Evolutionary conservation across 2,888 invertebrate genomes (phyloP), one percentile per base, ranked within the genome.

Genomic region (Alloplasta piceator): DNA sequence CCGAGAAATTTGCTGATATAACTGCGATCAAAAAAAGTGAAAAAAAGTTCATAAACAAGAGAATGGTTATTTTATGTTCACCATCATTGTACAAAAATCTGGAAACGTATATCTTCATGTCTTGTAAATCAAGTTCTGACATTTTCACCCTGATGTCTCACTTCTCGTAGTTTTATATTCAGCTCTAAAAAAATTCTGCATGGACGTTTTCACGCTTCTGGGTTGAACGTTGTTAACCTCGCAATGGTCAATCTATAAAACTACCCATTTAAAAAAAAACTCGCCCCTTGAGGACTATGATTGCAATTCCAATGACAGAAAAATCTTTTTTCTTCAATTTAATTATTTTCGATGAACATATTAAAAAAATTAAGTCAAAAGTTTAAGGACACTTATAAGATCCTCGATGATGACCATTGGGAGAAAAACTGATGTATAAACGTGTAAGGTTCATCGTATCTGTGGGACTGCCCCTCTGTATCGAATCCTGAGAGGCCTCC

Each of bases 401-500:
- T 26, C 26, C 26, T 26, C 26, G 26, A 26, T 3, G 26, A 26
- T 26, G 26, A 26, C 26, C 26, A 26, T 26, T 26, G 26, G 26
- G 26, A 26, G 26, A 26, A 26, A 26, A 26, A 26, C 3, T 26
- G 26, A 26, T 26, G 26, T 26, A 26, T 26, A 66, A 36, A 60
- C 56, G 58, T 50, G 12, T 39, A 60, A 39, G 74, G 66, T 58
- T 58, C 46, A 43, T 6, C 9, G 56, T 58, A 43, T 56, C 71
- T 63, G 67, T 68, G 48, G 41, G 39, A 5, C 60, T 50, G 26
- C 26, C 58, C 14, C 14, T 63, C 55, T 50, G 68, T 75, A 78
- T 61, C 70, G 52, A 80, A 80, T 60, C 64, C 36, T 41, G 46
- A 82, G 66, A 73, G 63, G 78, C 72, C 63, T 55, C 55, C 60